phyloP scores from a whole-genome alignment of 1,140 invertebrate species.

The Elymnias hypermnestra region DNA sequence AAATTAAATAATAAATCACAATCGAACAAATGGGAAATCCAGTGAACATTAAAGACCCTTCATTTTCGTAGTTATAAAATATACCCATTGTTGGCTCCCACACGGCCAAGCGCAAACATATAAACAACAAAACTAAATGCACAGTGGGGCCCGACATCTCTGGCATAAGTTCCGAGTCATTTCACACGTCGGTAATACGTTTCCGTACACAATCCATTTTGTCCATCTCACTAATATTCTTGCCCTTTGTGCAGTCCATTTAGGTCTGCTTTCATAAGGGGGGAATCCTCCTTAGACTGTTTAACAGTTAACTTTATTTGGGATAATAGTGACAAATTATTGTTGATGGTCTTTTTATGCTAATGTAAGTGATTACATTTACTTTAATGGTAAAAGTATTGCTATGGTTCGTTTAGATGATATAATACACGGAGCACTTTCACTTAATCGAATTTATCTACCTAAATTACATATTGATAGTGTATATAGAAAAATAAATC shows the following conservation, averaged over 20 bases:
- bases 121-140: slow-evolving; percentile 20
- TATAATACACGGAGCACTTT: not conserved
- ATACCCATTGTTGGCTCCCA: slow-evolving; percentile 21
- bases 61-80: slow-evolving; percentile 26
- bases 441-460: too few relatives aligned
- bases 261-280: slow-evolving; percentile 12
- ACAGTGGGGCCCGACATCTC: slow-evolving; percentile 4
- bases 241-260: slow-evolving; percentile 14
- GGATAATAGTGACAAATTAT: slow-evolving; percentile 28
- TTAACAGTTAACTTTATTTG: slow-evolving; percentile 20
- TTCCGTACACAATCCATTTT: slow-evolving; percentile 26
- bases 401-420: not conserved
- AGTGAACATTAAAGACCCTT: slow-evolving; percentile 9
- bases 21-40: slow-evolving; percentile 5
- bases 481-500: too few relatives aligned
- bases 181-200: slow-evolving; percentile 34
- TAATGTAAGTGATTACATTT: slow-evolving; percentile 23
- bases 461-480: too few relatives aligned
- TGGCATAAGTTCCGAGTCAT: slow-evolving; percentile 35
- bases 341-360: slow-evolving; percentile 24
- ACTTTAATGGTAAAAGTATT: not conserved
- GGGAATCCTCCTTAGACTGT: slow-evolving; percentile 6
- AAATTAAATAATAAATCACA: slow-evolving; percentile 14
- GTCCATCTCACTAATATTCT: slow-evolving; percentile 11
- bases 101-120: slow-evolving; percentile 23